Base-by-base conservation (phyloP, 2,888 invertebrate genomes). In the Drepana falcataria region DNA sequence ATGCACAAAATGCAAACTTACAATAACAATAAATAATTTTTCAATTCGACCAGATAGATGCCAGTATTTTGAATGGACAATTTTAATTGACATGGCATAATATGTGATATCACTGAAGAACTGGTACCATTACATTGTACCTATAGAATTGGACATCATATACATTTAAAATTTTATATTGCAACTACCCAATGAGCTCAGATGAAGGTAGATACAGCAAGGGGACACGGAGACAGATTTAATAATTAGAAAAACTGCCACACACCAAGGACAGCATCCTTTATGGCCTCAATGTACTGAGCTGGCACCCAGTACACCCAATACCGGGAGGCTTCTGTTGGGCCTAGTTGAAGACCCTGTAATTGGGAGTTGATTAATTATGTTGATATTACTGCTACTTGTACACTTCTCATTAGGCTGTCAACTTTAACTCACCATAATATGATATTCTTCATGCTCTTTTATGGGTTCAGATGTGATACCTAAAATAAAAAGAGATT, bases 281-380 rank as follows among this genome's bases (percentile, higher is more conserved):
- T 97, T 76, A 98, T 97, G 66, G 97, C 96, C 76, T 96, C 95
- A 54, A 97, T 93, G 80, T 96, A 98, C 77, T 96, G 96, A 52
- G 96, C 96, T 6, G 97, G 98, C 49, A 98, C 97, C 97, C 97
- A 98, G 87, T 98, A 98, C 59, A 98, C 94, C 96, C 97, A 98
- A 85, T 97, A 97, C 64, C 96, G 91, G 40, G 97, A 97, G 3
- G 97, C 97, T 85, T 97, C 97, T 52, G 97, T 97, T 5, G 97
- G 95, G 21, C 98, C 97, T 65, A 97, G 87, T 86, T 98, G 97
- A 59, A 98, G 92, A 55, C 95, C 97, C 96, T 97, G 85, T 2
- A 62, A 59, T 51, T 61, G 58, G 37, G 40, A 2, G 9, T 9
- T 44, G 6, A 9, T 40, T 40, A 40, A 40, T 44, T 44, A 3